Conservation (phyloP, 2,797 vertebrate species). For the Coregonus sp. region DNA sequence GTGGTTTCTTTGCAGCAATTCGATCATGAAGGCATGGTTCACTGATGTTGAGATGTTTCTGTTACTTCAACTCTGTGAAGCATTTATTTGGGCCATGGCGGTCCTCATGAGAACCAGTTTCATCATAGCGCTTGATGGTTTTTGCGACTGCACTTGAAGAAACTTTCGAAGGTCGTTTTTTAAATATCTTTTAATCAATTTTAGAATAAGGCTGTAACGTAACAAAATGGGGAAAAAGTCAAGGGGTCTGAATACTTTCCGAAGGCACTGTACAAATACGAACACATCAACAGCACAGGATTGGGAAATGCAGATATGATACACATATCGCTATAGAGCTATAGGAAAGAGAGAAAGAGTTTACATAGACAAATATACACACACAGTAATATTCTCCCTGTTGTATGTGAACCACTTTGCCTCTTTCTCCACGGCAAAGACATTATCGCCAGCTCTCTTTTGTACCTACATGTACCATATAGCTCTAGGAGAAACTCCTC, state of each 20-base stretch:
- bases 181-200: no score
- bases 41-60: no score
- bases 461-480: conserved; percentile 39
- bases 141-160: no score
- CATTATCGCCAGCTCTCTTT: conserved; percentile 36
- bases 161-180: no score
- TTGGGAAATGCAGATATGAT: not conserved
- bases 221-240: conserved; percentile 19
- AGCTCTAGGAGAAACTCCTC: conserved; percentile 43
- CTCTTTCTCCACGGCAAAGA: conserved; percentile 32
- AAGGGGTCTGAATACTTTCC: no score
- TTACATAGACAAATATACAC: conserved; percentile 9
- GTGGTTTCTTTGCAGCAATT: no score
- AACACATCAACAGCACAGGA: not conserved
- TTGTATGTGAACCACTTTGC: conserved; percentile 49
- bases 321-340: not conserved
- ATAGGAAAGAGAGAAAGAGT: not conserved
- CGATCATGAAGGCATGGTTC: no score
- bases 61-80: no score
- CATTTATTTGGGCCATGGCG: no score
- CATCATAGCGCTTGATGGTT: no score
- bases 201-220: no score
- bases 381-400: conserved; percentile 21
- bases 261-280: not conserved
- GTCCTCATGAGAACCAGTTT: no score